Evolutionary conservation across 2,888 invertebrate genomes (phyloP).

Genomic region (Fissipunctia ypsillon): DNA sequence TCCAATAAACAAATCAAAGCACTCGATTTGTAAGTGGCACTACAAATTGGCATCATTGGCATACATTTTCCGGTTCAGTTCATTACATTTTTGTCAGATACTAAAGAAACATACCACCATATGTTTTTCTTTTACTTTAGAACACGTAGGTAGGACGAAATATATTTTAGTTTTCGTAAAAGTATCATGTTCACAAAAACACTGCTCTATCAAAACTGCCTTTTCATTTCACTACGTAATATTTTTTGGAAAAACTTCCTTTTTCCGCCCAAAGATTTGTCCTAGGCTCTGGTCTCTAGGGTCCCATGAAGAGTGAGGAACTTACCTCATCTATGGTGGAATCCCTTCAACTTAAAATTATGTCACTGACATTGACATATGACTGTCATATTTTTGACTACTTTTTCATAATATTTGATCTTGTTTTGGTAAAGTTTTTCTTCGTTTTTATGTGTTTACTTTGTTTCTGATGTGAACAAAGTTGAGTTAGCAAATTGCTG

Average conservation of each 20-base stretch:
- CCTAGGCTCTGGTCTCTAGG: conserved; percentile 42
- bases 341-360: conserved; percentile 53
- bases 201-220: background rate
- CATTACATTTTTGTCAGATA: background rate
- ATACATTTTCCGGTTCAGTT: background rate
- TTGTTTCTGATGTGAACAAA: background rate
- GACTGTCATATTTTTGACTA: conserved; percentile 52
- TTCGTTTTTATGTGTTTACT: conserved; percentile 4
- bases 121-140: background rate
- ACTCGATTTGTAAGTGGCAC: background rate
- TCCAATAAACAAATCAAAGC: background rate
- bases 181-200: background rate
- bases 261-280: conserved; percentile 20
- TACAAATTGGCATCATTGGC: background rate
- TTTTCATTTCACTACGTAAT: background rate
- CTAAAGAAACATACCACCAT: background rate
- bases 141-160: background rate
- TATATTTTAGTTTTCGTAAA: background rate
- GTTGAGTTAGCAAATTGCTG: background rate
- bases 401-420: conserved; percentile 46
- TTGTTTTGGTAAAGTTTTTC: conserved; percentile 44
- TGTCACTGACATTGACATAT: conserved; percentile 48
- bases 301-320: conserved; percentile 46
- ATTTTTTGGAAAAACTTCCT: conserved; percentile 30
- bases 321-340: conserved; percentile 57